Conservation (phyloP, 2,888 invertebrate genomes). For the Nephrotoma guestfalica region DNA sequence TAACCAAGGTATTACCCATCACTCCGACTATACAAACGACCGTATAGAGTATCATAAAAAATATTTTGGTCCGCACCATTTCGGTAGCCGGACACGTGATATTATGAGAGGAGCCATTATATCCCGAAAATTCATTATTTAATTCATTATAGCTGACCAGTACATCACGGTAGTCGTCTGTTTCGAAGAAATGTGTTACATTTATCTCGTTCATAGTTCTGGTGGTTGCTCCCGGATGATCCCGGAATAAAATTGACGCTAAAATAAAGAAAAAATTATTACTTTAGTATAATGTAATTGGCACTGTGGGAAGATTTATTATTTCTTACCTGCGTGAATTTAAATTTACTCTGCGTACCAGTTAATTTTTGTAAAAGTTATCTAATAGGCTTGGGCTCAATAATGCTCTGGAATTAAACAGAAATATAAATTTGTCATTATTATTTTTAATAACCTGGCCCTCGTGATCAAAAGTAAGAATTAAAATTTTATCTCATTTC, state of each 20-base stretch:
- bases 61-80: slow-evolving; percentile 35
- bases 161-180: neutral
- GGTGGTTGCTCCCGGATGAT: neutral
- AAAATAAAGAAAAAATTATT: neutral
- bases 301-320: neutral
- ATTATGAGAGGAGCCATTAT: slow-evolving; percentile 19
- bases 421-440: too few relatives aligned
- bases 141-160: neutral
- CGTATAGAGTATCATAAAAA: slow-evolving; percentile 54
- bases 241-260: neutral
- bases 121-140: neutral
- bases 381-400: neutral
- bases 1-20: slow-evolving; percentile 70
- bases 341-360: neutral
- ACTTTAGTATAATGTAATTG: neutral
- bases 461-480: too few relatives aligned
- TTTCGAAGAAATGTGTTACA: neutral
- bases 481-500: too few relatives aligned
- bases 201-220: neutral
- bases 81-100: slow-evolving; percentile 35
- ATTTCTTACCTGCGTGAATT: neutral
- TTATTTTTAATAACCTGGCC: too few relatives aligned
- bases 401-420: too few relatives aligned
- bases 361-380: neutral
- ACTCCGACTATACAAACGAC: slow-evolving; percentile 69